Base-by-base conservation (phyloP, 2,888 invertebrate species). In the Oscheius sp. region DNA sequence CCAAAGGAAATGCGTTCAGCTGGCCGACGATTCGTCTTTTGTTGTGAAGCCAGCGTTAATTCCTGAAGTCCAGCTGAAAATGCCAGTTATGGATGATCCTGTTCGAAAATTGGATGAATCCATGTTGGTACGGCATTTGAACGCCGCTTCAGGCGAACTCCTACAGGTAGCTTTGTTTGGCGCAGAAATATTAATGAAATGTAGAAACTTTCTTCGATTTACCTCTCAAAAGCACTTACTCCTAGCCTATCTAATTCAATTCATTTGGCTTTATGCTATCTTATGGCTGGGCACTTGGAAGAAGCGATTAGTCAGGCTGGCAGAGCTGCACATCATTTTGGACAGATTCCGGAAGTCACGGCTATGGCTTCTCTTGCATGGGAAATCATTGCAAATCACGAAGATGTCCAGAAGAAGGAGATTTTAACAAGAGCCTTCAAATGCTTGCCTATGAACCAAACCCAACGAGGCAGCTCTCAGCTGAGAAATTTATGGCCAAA, bases 361-460 rank as follows among this genome's bases (percentile, higher is more conserved):
- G 73, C 74, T 3, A 58, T 79, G 27, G 67, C 76, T 5, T 78
- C 78, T n/a, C 64, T 79, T 10, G 57, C 76, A 0, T 79, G 79
- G 79, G 77, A 79, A 20, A 70, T 79, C 5, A 69, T 79, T 17
- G 75, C 77, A 5, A 79, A 79, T 58, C 78, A 78, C 57, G 79
- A 78, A 69, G 79, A 79, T 50, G 74, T 72, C 3, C 79, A 79
- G 63, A 72, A 73, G 1, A 61, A 71, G 23, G 48, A 69, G 34
- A 69, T 76, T n/a, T 69, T 77, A 1, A 53, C 70, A 4, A 72
- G 70, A 10, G 79, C 79, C 5, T 79, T 79, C 58, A 57, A 70
- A 3, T 46, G 55, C 20, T 73, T 79, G 12, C 79, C 79, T 3
- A 66, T 76, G 70, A 73, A 73, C 5, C 72, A 77, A 50, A 74